A percentile compares a stretch with the other conserved stretches of the same genome.
These are phyloP conservation scores for Sarcophaga bullata DNA, from an alignment of 1,140 invertebrate species.

Conservation along the genomic window DNA sequence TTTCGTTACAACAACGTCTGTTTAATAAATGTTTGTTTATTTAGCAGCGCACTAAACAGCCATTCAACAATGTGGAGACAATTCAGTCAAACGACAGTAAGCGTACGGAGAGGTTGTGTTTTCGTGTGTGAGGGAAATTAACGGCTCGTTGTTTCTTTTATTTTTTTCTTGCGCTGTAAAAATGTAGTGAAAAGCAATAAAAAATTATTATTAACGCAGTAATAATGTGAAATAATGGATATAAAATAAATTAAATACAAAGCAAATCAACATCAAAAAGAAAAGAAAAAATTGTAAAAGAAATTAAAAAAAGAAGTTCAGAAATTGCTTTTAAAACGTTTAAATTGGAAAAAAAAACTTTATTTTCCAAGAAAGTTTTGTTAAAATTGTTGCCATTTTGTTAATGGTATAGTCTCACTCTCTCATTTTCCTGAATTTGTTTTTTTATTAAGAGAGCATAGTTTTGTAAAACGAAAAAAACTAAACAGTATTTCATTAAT, in stretches of 20 bases:
- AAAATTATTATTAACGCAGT: too few species aligned
- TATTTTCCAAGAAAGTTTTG: background rate
- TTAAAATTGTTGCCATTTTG: conserved; percentile 2
- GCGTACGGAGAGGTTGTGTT: conserved; percentile 8
- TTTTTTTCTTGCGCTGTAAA: background rate
- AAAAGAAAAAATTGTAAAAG: background rate
- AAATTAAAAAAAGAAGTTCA: background rate
- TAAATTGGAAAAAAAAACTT: background rate
- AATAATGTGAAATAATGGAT: too few species aligned
- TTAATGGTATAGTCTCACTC: background rate
- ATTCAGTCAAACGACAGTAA: conserved; percentile 26
- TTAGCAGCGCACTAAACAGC: background rate
- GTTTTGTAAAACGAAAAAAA: too few species aligned
- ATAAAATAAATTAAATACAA: background rate
- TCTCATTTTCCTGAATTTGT: background rate
- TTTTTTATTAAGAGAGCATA: too few species aligned
- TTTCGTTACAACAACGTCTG: too few species aligned
- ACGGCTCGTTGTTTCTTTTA: background rate
- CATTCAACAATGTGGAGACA: background rate
- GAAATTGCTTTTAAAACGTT: background rate
- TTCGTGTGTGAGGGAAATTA: background rate
- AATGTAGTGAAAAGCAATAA: background rate
- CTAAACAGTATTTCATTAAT: too few species aligned
- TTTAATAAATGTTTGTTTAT: background rate
- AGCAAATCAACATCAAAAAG: background rate